Conservation (phyloP, 1,140 invertebrate species). For the Riptortus pedestris region DNA sequence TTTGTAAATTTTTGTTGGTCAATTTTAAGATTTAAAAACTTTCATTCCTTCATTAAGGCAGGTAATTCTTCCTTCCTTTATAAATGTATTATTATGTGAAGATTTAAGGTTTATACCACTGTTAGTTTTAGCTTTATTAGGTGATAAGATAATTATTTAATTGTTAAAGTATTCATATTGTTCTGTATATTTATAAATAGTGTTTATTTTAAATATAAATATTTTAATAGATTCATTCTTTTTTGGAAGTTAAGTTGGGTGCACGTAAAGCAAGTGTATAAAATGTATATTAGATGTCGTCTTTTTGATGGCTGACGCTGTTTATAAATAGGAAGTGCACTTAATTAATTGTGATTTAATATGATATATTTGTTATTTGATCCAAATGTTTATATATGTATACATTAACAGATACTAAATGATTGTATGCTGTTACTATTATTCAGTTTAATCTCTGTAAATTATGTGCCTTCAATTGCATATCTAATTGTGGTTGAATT, state of each 20-base stretch:
- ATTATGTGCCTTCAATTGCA: constrained; percentile 2
- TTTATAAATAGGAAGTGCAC: constrained; percentile 9
- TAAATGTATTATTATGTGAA: no score
- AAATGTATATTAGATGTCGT: not conserved
- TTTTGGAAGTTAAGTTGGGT: not conserved
- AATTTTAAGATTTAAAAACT: no score
- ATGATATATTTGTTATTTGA: constrained; percentile 11
- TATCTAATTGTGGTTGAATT: constrained; percentile 6
- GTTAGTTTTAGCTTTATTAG: constrained; percentile 10
- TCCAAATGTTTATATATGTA: constrained; percentile 10
- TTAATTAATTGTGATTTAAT: constrained; percentile 10
- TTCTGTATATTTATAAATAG: constrained; percentile 16
- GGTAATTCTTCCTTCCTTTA: not conserved
- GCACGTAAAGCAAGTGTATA: not conserved
- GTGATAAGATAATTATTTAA: constrained; percentile 9
- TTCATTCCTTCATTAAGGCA: not conserved
- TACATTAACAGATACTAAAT: constrained; percentile 13
- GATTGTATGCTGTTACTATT: not conserved
- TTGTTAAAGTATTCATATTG: constrained; percentile 1
- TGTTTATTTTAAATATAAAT: not conserved
- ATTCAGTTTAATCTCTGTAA: not conserved
- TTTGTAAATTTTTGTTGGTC: no score
- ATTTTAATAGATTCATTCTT: not conserved
- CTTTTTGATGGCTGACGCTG: not conserved
- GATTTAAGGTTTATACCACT: not conserved